A percentile compares a stretch with the other conserved stretches of the same genome.
Evolutionary conservation across 1,140 invertebrate genomes (phyloP).

Genomic region (Drosophila funebris): DNA sequence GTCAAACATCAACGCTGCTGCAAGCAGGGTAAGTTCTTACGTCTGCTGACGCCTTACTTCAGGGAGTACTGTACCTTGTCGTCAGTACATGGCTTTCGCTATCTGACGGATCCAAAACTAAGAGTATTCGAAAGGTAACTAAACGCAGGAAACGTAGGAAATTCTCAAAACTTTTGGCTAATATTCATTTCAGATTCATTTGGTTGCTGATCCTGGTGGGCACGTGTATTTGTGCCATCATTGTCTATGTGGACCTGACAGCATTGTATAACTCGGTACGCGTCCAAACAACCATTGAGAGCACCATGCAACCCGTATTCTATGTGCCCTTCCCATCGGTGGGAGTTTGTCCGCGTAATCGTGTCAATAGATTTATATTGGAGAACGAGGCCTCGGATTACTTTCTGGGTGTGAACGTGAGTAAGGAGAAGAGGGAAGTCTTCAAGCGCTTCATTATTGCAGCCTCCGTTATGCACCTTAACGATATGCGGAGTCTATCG

Average conservation of each 20-base stretch:
- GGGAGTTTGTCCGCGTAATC: constrained; percentile 58
- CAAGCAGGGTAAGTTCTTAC: neutral
- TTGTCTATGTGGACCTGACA: constrained; percentile 64
- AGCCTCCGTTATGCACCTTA: constrained; percentile 44
- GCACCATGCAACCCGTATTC: constrained; percentile 65
- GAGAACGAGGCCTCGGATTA: constrained; percentile 35
- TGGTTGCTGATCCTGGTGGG: constrained; percentile 66
- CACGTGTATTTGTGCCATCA: constrained; percentile 52
- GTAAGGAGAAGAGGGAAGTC: constrained; percentile 19
- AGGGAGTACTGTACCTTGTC: constrained; percentile 64
- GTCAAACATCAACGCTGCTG: neutral
- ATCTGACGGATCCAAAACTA: constrained; percentile 61
- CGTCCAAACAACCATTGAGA: constrained; percentile 68
- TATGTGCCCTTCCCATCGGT: constrained; percentile 62
- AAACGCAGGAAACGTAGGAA: too few relatives aligned
- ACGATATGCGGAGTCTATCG: constrained; percentile 27
- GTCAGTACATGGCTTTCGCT: constrained; percentile 69
- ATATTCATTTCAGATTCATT: constrained; percentile 45
- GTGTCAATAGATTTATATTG: constrained; percentile 51
- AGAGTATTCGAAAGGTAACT: constrained; percentile 63
- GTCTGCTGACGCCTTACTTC: constrained; percentile 42
- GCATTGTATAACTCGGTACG: constrained; percentile 55
- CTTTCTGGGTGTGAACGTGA: constrained; percentile 61
- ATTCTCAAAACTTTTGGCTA: neutral
- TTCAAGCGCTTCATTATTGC: constrained; percentile 60